Percentiles rank a stretch among this genome's conserved stretches.
Conservation (phyloP, 2,888 invertebrate species). For the Polylopha cassiicola region DNA sequence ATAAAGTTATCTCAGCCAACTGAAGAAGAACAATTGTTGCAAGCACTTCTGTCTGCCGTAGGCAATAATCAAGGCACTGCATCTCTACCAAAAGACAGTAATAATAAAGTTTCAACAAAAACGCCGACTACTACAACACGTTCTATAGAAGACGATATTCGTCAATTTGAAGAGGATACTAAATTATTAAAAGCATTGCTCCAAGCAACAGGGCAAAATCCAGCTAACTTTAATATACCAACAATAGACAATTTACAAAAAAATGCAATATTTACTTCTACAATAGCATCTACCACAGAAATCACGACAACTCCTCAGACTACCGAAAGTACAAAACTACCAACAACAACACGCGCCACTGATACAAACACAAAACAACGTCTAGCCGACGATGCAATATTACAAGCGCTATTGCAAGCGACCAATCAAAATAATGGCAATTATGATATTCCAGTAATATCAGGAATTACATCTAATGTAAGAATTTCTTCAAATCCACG, state of each 20-base stretch:
- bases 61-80: slow-evolving; percentile 39
- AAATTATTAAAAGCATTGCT: slow-evolving; percentile 64
- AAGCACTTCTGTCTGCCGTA: slow-evolving; percentile 50
- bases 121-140: slow-evolving; percentile 49
- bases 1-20: slow-evolving; percentile 29
- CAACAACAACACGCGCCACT: slow-evolving; percentile 39
- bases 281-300: slow-evolving; percentile 32
- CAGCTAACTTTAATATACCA: slow-evolving; percentile 57
- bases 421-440: slow-evolving; percentile 50
- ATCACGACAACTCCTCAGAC: slow-evolving; percentile 35
- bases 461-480: slow-evolving; percentile 63
- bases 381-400: slow-evolving; percentile 61
- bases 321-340: slow-evolving; percentile 32
- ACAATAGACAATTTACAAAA: slow-evolving; percentile 42
- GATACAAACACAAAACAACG: slow-evolving; percentile 57
- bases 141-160: slow-evolving; percentile 65
- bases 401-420: slow-evolving; percentile 65
- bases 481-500: slow-evolving; percentile 62
- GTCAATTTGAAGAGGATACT: slow-evolving; percentile 68
- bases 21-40: slow-evolving; percentile 50
- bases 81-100: slow-evolving; percentile 35
- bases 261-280: slow-evolving; percentile 29
- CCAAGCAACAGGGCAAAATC: slow-evolving; percentile 64
- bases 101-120: slow-evolving; percentile 30
- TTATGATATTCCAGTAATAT: slow-evolving; percentile 52